Evolutionary conservation across 2,797 vertebrate genomes (phyloP).

Genomic region (Pteronotus mesoamericanus): DNA sequence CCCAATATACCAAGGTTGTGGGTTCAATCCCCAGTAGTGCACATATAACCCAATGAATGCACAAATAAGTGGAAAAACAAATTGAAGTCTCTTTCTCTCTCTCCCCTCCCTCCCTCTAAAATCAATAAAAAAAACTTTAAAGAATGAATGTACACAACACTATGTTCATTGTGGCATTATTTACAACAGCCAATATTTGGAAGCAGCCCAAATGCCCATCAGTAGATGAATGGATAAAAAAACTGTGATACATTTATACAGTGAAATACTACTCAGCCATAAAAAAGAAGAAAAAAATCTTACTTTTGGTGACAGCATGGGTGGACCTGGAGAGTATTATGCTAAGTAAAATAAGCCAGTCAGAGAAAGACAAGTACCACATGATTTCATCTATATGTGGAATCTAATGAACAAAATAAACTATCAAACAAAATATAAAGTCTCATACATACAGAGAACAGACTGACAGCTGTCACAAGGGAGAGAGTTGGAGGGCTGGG

Average conservation of each 20-base stretch:
- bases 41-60: not conserved
- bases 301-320: not conserved
- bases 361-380: not conserved
- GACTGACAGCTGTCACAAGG: not conserved
- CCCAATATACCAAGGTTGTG: not conserved
- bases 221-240: not conserved
- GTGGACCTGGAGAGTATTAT: not conserved
- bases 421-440: not conserved
- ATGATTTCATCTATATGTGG: not conserved
- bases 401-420: not conserved
- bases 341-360: not conserved
- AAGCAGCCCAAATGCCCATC: not conserved
- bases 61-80: not conserved
- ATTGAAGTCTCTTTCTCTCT: not conserved
- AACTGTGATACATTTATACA: not conserved
- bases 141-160: not conserved
- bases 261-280: not conserved
- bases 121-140: not conserved
- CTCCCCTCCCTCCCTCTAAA: not conserved
- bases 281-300: not conserved
- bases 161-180: not conserved
- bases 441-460: not conserved
- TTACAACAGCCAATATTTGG: not conserved
- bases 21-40: not conserved
- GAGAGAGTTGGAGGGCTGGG: not conserved